Evolutionary conservation across 1,140 invertebrate genomes (phyloP).

Genomic region (Drosophila rhopaloa): DNA sequence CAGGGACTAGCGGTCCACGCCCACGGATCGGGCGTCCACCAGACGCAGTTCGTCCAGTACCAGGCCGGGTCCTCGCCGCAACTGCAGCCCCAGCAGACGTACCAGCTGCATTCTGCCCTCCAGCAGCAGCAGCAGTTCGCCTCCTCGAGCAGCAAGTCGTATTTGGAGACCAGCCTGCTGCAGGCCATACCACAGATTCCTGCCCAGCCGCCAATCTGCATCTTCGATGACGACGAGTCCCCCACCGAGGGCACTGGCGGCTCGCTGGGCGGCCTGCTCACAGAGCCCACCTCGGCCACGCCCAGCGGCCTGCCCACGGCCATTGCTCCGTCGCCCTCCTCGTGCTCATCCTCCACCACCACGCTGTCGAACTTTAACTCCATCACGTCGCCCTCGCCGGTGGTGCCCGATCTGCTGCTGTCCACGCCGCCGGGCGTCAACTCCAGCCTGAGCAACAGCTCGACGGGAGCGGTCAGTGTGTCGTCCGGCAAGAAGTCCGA

Average conservation of each 20-base stretch:
- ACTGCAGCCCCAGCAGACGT: constrained; percentile 58
- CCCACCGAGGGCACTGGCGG: constrained; percentile 60
- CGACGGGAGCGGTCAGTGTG: constrained; percentile 44
- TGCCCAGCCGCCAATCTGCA: constrained; percentile 80
- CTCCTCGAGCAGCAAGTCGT: constrained; percentile 63
- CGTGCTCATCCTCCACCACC: constrained; percentile 73
- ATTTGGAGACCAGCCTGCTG: constrained; percentile 73
- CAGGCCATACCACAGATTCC: constrained; percentile 83
- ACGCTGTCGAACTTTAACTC: constrained; percentile 81
- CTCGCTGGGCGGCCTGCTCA: constrained; percentile 65
- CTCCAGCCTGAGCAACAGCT: constrained; percentile 59
- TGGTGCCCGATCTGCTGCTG: constrained; percentile 78
- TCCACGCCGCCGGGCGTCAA: constrained; percentile 78
- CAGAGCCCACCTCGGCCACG: constrained; percentile 44
- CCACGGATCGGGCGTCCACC: constrained; percentile 53
- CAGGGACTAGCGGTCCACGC: constrained; percentile 51
- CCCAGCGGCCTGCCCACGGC: constrained; percentile 53
- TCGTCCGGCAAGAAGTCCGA: constrained; percentile 69
- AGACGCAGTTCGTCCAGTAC: constrained; percentile 62
- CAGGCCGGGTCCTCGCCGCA: constrained; percentile 48
- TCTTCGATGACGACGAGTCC: constrained; percentile 82
- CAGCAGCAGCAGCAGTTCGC: constrained; percentile 50
- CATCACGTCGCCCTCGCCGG: constrained; percentile 81
- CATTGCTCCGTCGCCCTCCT: constrained; percentile 71
- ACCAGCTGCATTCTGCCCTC: constrained; percentile 62